Base-by-base conservation (phyloP, 2,797 vertebrate species). In the Rhabdophis nuchalis region DNA sequence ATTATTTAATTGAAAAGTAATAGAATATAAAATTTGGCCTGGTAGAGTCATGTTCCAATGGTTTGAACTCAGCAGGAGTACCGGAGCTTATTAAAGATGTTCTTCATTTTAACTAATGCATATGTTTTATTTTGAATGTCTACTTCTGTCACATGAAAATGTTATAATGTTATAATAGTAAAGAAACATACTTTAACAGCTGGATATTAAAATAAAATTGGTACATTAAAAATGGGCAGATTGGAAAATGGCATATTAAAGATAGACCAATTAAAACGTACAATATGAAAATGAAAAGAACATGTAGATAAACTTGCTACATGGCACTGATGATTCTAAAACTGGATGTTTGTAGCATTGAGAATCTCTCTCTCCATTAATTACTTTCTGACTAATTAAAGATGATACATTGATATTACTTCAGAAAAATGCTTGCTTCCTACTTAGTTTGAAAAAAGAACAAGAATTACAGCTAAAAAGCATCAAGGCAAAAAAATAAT, bases 11-110 rank as follows among this genome's bases (percentile, higher is more conserved):
- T 97, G 97, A 97, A 97, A 97, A 96, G 95, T 96, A 97, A 94
- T 96, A 92, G 95, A 95, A 97, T 57, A 96, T 94, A 94, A 97
- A 97, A 97, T 91, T 94, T 96, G 97, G 97, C 97, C 97, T 95
- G 97, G 98, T 95, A 98, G 96, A 98, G 98, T 96, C 98, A 98
- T 98, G 98, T 98, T 97, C 97, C 94, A 93, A 94, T 95, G 88
- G 92, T 94, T 95, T 95, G 96, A 96, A 93, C 97, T 95, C 97
- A 97, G 97, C 96, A 90, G 96, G 97, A 96, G 92, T 89, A 77
- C 92, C 68, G 16, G 46, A 96, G 85, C 92, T 97, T 97, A 97
- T 97, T 97, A 98, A 95, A 96, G 95, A 93, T 94, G 87, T 95
- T 96, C 93, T 95, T 97, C 93, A 96, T 91, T 95, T 96, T 27